These are phyloP conservation scores for Oncorhynchus mykiss DNA, from an alignment of 2,113 vertebrate genomes.

Conservation along the genomic window DNA sequence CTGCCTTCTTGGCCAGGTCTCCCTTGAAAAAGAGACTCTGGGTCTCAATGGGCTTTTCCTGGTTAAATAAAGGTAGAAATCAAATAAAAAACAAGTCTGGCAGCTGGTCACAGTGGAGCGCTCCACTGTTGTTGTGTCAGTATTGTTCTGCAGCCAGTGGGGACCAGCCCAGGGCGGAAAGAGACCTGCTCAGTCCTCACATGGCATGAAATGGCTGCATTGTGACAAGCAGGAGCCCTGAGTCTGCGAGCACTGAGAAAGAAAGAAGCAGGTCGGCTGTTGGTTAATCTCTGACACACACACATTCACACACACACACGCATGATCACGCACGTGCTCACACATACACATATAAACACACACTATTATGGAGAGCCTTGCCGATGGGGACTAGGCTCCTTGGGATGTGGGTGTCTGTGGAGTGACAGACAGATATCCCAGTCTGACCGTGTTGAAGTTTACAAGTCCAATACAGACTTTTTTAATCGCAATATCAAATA, in stretches of 20 bases:
- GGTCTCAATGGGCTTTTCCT: too few species aligned
- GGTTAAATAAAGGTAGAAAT: too few species aligned
- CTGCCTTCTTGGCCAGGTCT: too few species aligned
- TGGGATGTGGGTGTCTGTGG: too few species aligned
- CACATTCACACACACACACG: neutral
- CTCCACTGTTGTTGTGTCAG: neutral
- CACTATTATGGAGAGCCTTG: neutral
- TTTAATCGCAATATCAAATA: too few species aligned
- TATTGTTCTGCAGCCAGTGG: constrained; percentile 26
- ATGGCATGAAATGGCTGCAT: constrained; percentile 36
- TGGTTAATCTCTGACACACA: constrained; percentile 45
- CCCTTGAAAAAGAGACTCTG: too few species aligned
- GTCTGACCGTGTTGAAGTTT: too few species aligned
- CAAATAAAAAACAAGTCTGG: neutral
- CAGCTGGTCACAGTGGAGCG: constrained; percentile 32
- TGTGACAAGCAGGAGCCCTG: constrained; percentile 32
- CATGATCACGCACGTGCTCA: neutral
- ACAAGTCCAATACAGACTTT: too few species aligned
- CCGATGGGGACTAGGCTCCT: neutral
- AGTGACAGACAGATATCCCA: too few species aligned
- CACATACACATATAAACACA: neutral
- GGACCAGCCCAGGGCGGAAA: constrained; percentile 6
- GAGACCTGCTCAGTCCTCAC: neutral
- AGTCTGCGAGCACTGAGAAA: constrained; percentile 28
- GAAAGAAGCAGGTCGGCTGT: constrained; percentile 57